Base-by-base conservation (phyloP, 2,113 vertebrate genomes). In the Polypterus bichir region DNA sequence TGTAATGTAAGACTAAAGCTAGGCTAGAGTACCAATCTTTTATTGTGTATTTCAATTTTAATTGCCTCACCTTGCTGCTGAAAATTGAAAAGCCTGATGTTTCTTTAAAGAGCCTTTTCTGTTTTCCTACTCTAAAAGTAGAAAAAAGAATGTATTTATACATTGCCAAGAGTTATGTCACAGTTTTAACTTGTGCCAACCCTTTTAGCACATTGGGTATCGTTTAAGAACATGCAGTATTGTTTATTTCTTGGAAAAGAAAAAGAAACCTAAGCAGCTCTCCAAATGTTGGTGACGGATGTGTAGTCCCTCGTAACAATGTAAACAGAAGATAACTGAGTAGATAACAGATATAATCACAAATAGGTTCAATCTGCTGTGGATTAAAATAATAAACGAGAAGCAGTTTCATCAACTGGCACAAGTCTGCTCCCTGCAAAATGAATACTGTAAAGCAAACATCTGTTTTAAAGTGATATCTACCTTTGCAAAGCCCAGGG, bases 91-190 rank as follows among this genome's bases (percentile, higher is more conserved):
- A 65, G 73, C 81, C 76, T 79, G 78, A 74, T 81, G 75, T 84
- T 82, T 76, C 79, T 85, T 86, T 83, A 83, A 83, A 80, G 83
- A 75, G 55, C 63, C 49, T 10, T 67, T 75, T 76, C 76, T 78
- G 75, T 71, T 67, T 71, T 27, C 66, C 70, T 69, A 67, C 68
- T 65, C 69, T 70, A 71, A 73, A 77, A 71, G 79, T 27, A 27
- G 27, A 81, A 83, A 81, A 85, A 80, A 79, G 77, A 83, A 76
- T 72, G 84, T 84, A 87, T 89, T 86, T 85, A 81, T 68, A 70
- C 74, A 73, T 79, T 87, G 93, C 94, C 92, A 96, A 89, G 80
- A 81, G 92, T 93, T 87, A 97, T 88, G 91, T 97, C 92, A 96
- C 79, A 79, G 76, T 81, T 73, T 46, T 75, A 71, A 75, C 74